Evolutionary conservation across 2,888 invertebrate genomes (phyloP), one percentile per base, ranked within the genome.

Genomic region (Pyrochroa serraticornis): DNA sequence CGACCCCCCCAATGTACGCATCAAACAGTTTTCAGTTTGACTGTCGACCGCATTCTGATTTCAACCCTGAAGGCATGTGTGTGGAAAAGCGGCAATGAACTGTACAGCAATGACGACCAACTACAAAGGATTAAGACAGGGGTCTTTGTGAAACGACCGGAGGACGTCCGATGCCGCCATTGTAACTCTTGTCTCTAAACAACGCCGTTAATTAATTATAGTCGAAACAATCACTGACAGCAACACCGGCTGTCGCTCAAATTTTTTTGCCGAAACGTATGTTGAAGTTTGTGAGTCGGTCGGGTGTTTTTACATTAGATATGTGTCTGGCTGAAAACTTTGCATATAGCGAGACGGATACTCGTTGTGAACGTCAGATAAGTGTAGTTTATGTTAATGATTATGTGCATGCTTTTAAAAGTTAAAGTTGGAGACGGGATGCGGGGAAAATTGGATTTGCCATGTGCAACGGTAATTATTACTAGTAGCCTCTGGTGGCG

Each of bases 401-500:
- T 75, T 75, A 75, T 75, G 70, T 74, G 74, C 74, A 75, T 71
- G 75, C 75, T 74, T 75, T 75, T 75, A 73, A 75, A 74, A 74
- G 72, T 75, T 74, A 68, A 72, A 69, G 65, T 65, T 62, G 60
- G 65, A 66, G 67, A 68, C 59, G 59, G 63, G 45, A 31, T 42
- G 34, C 37, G 60, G 65, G 64, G 64, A 51, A 68, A 68, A 69
- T 69, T 69, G 68, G 69, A 69, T 69, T 61, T 67, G 56, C 67
- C 63, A 67, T 65, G 66, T 66, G 64, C 66, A 63, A 58, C 68
- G 66, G 71, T 75, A 75, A 75, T 76, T 75, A 75, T 75, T 74
- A 72, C 72, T 71, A 73, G 74, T 74, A 70, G 72, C 73, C 75
- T 74, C 73, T 71, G 60, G 73, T 72, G 72, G 72, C 70, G 69